Conservation (phyloP, 1,140 invertebrate species). For the Tetragonula clypearis region DNA sequence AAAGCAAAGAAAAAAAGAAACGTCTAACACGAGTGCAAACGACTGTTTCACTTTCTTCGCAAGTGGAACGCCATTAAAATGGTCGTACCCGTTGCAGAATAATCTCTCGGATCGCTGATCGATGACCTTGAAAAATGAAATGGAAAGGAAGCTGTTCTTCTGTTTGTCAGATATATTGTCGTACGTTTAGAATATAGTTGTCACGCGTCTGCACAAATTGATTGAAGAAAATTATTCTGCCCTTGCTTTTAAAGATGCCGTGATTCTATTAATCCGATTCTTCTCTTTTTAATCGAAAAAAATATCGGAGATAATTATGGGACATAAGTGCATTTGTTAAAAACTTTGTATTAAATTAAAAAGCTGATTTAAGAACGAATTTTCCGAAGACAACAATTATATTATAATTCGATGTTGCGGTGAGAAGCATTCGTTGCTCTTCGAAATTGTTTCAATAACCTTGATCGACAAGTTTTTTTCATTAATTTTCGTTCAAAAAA, state of each 20-base stretch:
- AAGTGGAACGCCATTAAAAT: neutral
- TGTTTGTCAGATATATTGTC: too few relatives aligned
- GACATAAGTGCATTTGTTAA: neutral
- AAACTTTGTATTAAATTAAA: neutral
- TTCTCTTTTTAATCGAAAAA: neutral
- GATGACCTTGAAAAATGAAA: neutral
- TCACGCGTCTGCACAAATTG: too few relatives aligned
- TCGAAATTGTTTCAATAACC: neutral
- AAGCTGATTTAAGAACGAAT: neutral
- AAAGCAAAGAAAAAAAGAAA: constrained; percentile 11
- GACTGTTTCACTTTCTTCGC: constrained; percentile 18
- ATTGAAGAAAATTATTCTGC: neutral
- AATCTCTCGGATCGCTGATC: neutral
- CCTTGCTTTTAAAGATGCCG: neutral
- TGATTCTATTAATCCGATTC: neutral
- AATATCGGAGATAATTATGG: neutral
- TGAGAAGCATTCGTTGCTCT: too few relatives aligned
- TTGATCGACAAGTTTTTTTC: neutral
- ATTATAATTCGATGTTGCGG: too few relatives aligned
- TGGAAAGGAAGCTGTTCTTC: neutral
- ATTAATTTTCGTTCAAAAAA: neutral
- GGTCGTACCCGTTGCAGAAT: neutral
- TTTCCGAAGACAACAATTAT: too few relatives aligned
- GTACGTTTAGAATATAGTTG: too few relatives aligned
- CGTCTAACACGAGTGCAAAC: constrained; percentile 19